Evolutionary conservation across 2,888 invertebrate genomes (phyloP).

Genomic region (Cremastobaeus sp.): DNA sequence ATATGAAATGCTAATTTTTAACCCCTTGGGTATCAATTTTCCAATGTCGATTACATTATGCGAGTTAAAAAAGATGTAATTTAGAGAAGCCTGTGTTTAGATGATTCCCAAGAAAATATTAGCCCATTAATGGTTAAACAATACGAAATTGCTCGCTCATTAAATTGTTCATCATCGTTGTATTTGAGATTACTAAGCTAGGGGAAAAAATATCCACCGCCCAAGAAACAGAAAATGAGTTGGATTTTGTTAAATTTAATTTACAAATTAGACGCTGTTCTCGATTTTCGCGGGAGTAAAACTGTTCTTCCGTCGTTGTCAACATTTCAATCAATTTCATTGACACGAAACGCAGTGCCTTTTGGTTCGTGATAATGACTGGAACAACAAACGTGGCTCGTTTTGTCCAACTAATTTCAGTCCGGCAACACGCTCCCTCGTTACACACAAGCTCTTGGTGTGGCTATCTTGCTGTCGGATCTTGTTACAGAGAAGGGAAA

Average conservation of each 20-base stretch:
- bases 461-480: conserved; percentile 62
- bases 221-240: too few relatives aligned
- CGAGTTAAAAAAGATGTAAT: too few relatives aligned
- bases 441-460: conserved; percentile 60
- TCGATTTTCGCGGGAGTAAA: conserved; percentile 1
- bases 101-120: too few relatives aligned
- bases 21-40: conserved; percentile 34
- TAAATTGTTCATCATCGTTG: too few relatives aligned
- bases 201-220: too few relatives aligned
- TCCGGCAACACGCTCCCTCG: conserved; percentile 59
- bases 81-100: too few relatives aligned
- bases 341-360: conserved; percentile 48
- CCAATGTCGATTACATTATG: conserved; percentile 11
- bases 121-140: too few relatives aligned
- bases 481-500: conserved; percentile 63
- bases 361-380: conserved; percentile 57
- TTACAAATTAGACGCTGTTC: too few relatives aligned
- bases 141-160: too few relatives aligned
- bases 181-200: too few relatives aligned
- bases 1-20: conserved; percentile 55
- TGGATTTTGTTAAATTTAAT: too few relatives aligned
- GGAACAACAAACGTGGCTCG: conserved; percentile 61
- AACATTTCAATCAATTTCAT: conserved; percentile 51
- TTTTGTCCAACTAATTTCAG: conserved; percentile 69
- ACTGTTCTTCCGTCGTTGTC: conserved; percentile 21